Percentiles rank a stretch among this genome's conserved stretches.
Evolutionary conservation across 2,797 vertebrate species (phyloP).

Genomic region (Ataeniobius toweri): DNA sequence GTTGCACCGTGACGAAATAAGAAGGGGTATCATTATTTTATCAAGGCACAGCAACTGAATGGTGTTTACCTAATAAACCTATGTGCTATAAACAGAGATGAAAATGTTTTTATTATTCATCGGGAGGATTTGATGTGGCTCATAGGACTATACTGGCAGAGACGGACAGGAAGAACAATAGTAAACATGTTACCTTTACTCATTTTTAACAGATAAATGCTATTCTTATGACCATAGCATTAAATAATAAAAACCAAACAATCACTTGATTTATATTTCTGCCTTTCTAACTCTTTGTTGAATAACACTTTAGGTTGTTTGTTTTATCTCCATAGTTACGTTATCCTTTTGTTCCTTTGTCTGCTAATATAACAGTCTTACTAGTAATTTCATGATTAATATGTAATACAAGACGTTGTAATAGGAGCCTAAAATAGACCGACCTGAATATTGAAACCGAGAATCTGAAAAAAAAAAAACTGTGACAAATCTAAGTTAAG

Average conservation of each 20-base stretch:
- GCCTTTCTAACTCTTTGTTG: no score
- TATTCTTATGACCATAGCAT: no score
- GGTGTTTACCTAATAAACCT: background rate
- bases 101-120: no score
- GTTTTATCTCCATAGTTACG: no score
- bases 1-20: background rate
- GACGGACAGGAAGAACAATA: background rate
- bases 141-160: background rate
- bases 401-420: background rate
- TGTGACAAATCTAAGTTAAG: background rate
- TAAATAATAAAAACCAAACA: no score
- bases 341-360: no score
- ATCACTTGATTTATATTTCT: no score
- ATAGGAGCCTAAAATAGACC: slow-evolving; percentile 2
- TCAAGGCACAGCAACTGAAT: background rate
- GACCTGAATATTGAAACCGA: background rate
- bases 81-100: background rate
- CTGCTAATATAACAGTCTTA: background rate
- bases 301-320: no score
- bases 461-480: background rate
- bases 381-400: background rate
- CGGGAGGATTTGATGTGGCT: background rate
- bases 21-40: background rate
- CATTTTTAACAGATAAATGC: background rate
- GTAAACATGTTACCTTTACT: background rate